These are phyloP conservation scores for Drosophila borborema DNA, from an alignment of 2,888 invertebrate genomes.

Conservation along the genomic window DNA sequence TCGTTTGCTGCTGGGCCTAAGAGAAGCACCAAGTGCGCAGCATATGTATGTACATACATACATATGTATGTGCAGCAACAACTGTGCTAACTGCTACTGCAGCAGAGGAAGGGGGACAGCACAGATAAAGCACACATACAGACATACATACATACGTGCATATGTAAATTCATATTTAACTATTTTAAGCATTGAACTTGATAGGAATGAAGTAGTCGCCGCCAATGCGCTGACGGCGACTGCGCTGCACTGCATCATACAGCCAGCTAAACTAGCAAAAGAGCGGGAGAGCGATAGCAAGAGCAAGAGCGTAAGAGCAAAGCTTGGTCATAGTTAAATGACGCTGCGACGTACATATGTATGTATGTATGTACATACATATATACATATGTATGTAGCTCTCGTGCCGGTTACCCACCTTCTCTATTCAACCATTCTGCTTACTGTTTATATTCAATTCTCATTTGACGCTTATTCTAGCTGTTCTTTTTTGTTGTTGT, in stretches of 20 bases:
- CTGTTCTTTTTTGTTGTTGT: slow-evolving; percentile 4
- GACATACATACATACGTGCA: neutral
- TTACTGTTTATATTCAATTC: slow-evolving; percentile 13
- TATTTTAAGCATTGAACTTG: slow-evolving; percentile 53
- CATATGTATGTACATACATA: no score
- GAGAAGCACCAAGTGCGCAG: neutral
- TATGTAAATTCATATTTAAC: neutral
- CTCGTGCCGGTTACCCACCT: neutral
- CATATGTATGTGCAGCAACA: neutral
- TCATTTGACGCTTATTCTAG: slow-evolving; percentile 15
- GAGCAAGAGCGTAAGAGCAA: slow-evolving; percentile 8
- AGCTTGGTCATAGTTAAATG: slow-evolving; percentile 23
- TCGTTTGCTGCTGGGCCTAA: neutral
- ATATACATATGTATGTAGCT: neutral
- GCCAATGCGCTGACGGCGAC: slow-evolving; percentile 7
- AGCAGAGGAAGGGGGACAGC: neutral
- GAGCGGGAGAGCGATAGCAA: neutral
- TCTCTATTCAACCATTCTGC: neutral
- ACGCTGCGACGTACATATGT: neutral
- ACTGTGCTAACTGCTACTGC: neutral
- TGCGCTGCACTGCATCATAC: slow-evolving; percentile 35
- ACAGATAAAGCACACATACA: neutral
- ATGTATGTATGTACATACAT: no score
- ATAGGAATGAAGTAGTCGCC: slow-evolving; percentile 8
- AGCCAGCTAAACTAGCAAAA: neutral